phyloP scores from a whole-genome alignment of 2,113 vertebrate genomes.

The Varanus salvator region DNA sequence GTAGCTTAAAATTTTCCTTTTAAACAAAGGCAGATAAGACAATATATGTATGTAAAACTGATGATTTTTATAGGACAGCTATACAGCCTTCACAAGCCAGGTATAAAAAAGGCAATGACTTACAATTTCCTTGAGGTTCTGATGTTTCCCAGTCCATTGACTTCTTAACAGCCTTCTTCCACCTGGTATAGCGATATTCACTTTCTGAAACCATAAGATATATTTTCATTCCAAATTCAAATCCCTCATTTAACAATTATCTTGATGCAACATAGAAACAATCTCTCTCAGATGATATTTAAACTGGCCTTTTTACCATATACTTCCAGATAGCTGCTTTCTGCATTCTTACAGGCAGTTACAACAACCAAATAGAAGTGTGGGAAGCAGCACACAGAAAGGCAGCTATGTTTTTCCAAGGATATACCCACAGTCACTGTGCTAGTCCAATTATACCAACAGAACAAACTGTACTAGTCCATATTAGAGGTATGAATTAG shows the following conservation, averaged over 20 bases:
- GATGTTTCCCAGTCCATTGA: slow-evolving; percentile 94
- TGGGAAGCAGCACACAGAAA: no score
- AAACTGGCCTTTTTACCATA: background rate
- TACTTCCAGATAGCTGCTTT: background rate
- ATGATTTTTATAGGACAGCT: background rate
- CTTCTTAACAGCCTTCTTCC: slow-evolving; percentile 96
- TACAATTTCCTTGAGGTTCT: slow-evolving; percentile 78
- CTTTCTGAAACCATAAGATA: slow-evolving; percentile 84
- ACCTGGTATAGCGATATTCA: slow-evolving; percentile 90
- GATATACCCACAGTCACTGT: background rate
- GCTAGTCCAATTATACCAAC: background rate
- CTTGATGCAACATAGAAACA: background rate
- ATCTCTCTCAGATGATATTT: background rate
- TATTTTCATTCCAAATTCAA: background rate
- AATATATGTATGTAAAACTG: no score
- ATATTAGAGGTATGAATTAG: no score
- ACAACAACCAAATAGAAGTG: background rate
- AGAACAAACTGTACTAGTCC: background rate
- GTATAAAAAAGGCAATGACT: slow-evolving; percentile 39
- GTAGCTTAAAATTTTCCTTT: background rate
- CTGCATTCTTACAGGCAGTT: background rate
- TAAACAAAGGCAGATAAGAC: background rate
- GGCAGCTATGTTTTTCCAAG: background rate
- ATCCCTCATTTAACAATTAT: background rate
- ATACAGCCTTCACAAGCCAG: background rate